Base-by-base conservation (phyloP, 2,888 invertebrate species). In the Dryadula phaetusa region DNA sequence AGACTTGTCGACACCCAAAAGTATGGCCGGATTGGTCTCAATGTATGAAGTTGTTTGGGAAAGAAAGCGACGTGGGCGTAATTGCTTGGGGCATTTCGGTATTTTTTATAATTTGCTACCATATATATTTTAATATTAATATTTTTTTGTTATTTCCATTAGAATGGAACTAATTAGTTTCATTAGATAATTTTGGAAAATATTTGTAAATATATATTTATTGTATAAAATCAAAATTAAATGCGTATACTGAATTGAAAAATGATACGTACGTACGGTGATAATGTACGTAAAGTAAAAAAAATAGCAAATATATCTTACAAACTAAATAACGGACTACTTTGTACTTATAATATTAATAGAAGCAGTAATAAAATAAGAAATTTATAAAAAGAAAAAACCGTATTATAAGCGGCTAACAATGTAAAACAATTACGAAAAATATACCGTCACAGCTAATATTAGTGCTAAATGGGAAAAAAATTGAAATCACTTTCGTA, bases 1-100 rank as follows among this genome's bases (percentile, higher is more conserved):
- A 90, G 85, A 85, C 82, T 79, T 82, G 81, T 86, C 86, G 83
- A 88, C 89, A 89, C 87, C 85, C 46, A 65, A 70, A 68, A 62
- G 20, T 56, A 56, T 64, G 40, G 64, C 58, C 25, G 54, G 60
- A 61, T 64, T 42, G 64, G 52, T 56, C 62, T 64, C 54, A 56
- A 53, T 61, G 62, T 67, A 63, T 60, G 53, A 66, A 66, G 46
- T 54, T 66, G 47, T 69, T 63, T 66, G 53, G 42, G 47, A 64
- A 56, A 54, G 63, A 69, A 69, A 63, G 54, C 63, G 40, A 53
- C 66, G 69, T 69, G 54, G 69, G 69, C 61, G 66, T 66, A 37
- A 60, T 66, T 32, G 62, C 58, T 63, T 16, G 20, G 53, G 52
- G 61, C 61, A 18, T 54, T 53, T 49, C 49, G 10, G 34, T 61